phyloP scores from a whole-genome alignment of 2,113 vertebrate species.

The Tachuris rubrigastra region DNA sequence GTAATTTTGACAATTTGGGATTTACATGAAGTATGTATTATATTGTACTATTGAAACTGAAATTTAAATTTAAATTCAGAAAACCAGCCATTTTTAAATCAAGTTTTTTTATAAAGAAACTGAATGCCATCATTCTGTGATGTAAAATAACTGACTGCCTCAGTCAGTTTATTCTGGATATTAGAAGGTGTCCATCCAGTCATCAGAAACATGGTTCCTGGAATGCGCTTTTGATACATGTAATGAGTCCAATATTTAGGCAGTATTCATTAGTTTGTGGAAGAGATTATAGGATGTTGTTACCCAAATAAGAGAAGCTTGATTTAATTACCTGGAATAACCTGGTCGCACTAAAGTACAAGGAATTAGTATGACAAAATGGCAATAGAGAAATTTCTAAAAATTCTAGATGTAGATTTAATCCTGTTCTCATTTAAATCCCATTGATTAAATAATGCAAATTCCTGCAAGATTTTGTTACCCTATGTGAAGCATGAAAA shows the following conservation, averaged over 20 bases:
- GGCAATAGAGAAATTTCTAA: neutral
- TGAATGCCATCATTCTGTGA: neutral
- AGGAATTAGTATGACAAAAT: neutral
- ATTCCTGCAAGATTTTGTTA: neutral
- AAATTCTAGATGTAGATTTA: neutral
- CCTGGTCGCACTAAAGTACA: neutral
- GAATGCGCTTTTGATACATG: neutral
- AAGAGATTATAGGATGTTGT: neutral
- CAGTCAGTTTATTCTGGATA: accelerated
- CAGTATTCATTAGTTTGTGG: neutral
- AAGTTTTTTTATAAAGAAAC: neutral
- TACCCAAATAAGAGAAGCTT: neutral
- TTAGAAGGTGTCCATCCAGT: neutral
- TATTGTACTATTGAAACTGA: neutral
- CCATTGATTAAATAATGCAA: neutral
- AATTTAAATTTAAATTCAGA: neutral
- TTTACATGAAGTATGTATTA: neutral
- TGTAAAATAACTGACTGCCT: neutral
- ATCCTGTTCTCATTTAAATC: neutral
- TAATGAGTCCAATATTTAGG: too few species aligned
- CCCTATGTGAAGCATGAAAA: neutral
- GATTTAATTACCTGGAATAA: neutral
- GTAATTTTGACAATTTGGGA: neutral
- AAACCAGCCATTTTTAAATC: neutral
- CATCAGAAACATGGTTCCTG: neutral